Evolutionary conservation across 1,140 invertebrate species (phyloP), one percentile per base, ranked within the genome.

Genomic region (Brachionus manjavacas): DNA sequence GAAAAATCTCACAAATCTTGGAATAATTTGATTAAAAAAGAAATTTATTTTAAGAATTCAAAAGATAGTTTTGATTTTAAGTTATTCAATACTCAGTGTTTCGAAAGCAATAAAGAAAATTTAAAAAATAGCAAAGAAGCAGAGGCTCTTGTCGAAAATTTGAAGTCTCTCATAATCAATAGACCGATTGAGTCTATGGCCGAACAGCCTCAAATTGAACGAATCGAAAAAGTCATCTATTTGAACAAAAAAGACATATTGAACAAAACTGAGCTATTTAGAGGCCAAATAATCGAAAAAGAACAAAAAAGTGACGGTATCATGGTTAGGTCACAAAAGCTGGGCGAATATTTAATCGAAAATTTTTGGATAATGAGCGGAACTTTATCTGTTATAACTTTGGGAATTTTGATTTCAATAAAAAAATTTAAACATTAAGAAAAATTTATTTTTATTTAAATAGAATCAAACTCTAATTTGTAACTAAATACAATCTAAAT

Each of bases 21-120:
- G 72, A 76, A 49, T 14, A 76, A 76, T 4, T 49, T 76, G 20
- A 76, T 76, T 14, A 76, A 76, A 49, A 49, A 25, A 14, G 72
- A 76, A 46, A 35, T 31, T 23, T 49, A 46, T 52, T 49, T 76
- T 49, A 76, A 76, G 49, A 20, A 76, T 20, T 76, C 72, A 23
- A 76, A 76, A 52, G 72, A 76, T 23, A 49, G 41, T 28, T 23
- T 23, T 28, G 72, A 49, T 76, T 76, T 76, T 76, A 76, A 76
- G 20, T 16, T 76, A 11, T 49, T 76, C 25, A 76, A 76, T 12
- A 76, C 72, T 28, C 72, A 76, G 31, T 76, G 72, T 28, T 35
- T 76, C 28, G 72, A 76, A 20, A 25, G 72, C 20, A 46, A 49
- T 49, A 76, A 25, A 14, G 72, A 76, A 35, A 35, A 76, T 49